Evolutionary conservation across 1,140 invertebrate genomes (phyloP).

Genomic region (Lethocerus indicus): DNA sequence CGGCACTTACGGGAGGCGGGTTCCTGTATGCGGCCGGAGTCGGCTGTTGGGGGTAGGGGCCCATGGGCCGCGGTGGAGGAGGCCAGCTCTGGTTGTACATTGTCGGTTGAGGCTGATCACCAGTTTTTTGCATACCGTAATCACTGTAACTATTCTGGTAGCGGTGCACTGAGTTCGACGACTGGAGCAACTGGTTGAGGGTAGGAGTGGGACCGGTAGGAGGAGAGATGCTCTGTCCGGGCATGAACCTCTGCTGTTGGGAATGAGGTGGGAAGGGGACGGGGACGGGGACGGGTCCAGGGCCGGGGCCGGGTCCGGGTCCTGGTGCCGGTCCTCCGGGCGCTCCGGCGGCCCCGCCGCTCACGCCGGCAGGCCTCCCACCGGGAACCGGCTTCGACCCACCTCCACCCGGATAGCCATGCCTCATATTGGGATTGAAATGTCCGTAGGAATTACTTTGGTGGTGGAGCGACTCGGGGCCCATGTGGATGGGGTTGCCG

Average conservation of each 20-base stretch:
- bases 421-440: constrained; percentile 18
- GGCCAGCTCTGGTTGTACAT: constrained; percentile 18
- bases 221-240: constrained; percentile 46
- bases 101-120: constrained; percentile 16
- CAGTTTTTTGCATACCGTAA: constrained; percentile 25
- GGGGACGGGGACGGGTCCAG: too few species aligned
- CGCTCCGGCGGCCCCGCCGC: too few species aligned
- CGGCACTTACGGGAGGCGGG: constrained; percentile 19
- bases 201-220: constrained; percentile 78
- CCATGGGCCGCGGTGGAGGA: constrained; percentile 24
- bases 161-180: constrained; percentile 42
- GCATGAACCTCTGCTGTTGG: constrained; percentile 31
- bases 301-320: constrained; percentile 16
- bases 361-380: constrained; percentile 25
- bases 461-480: constrained; percentile 12
- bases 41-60: constrained; percentile 33
- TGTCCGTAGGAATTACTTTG: constrained; percentile 17
- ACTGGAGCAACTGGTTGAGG: constrained; percentile 73
- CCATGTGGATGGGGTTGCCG: constrained; percentile 13
- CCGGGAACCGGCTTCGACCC: constrained; percentile 20
- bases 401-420: constrained; percentile 19
- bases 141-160: constrained; percentile 32
- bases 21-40: constrained; percentile 18
- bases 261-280: constrained; percentile 22
- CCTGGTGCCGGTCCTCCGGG: constrained; percentile 17